Percentiles rank a stretch among this genome's conserved stretches.
These are phyloP conservation scores for Corythornis vintsioides DNA, from an alignment of 2,113 vertebrate species.

Conservation along the genomic window DNA sequence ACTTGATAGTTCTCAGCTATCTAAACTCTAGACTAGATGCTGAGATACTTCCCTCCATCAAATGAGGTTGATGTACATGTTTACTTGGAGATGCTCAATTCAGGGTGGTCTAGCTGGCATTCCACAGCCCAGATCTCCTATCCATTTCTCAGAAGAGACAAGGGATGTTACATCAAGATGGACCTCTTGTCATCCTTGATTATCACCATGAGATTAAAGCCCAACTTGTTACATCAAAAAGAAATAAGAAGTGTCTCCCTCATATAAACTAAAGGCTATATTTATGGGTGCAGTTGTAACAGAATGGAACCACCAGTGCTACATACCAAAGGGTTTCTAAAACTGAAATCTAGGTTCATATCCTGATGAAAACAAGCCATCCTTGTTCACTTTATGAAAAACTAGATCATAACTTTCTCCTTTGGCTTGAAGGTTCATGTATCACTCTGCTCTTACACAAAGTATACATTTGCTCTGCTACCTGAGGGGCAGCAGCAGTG, in stretches of 20 bases:
- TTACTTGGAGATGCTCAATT: not conserved
- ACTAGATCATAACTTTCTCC: not conserved
- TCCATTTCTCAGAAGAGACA: not conserved
- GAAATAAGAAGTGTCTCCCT: not conserved
- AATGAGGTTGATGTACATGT: accelerated
- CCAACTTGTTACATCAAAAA: not conserved
- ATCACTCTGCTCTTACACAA: not conserved
- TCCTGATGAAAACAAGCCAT: not conserved
- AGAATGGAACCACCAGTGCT: not conserved
- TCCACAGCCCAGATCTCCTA: not conserved
- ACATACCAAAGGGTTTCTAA: not conserved
- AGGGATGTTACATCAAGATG: not conserved
- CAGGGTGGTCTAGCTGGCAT: not conserved
- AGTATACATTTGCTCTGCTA: not conserved
- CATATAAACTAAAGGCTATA: not conserved
- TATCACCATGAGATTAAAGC: not conserved
- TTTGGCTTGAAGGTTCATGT: not conserved
- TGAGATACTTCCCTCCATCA: not conserved
- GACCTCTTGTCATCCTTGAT: not conserved
- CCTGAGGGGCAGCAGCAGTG: not conserved
- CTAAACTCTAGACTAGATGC: not conserved
- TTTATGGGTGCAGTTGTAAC: too few relatives aligned
- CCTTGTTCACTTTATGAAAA: not conserved
- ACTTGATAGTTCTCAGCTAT: not conserved
- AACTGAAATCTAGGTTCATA: not conserved